These are phyloP conservation scores for Camponotus fellah DNA, from an alignment of 2,888 invertebrate species.

Conservation along the genomic window DNA sequence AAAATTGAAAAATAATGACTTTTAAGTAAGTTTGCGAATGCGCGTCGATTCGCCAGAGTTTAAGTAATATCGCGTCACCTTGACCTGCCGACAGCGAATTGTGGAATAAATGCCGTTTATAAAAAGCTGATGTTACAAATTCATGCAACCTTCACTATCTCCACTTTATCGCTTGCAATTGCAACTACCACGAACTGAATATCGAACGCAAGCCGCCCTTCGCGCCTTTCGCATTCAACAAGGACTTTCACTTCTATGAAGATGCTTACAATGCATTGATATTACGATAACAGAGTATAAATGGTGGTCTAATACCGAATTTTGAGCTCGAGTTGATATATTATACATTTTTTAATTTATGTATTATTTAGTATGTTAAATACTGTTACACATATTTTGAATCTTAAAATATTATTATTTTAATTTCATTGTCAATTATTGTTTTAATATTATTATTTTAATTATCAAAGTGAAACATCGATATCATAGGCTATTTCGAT, in stretches of 20 bases:
- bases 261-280: neutral
- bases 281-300: neutral
- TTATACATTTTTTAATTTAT: neutral
- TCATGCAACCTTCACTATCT: conserved; percentile 49
- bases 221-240: conserved; percentile 8
- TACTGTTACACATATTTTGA: neutral
- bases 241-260: conserved; percentile 21
- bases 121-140: conserved; percentile 53
- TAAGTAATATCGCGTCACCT: conserved; percentile 24
- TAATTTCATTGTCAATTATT: neutral
- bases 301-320: neutral
- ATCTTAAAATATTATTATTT: conserved; percentile 6
- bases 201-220: conserved; percentile 37
- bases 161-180: conserved; percentile 21
- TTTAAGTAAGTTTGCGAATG: conserved; percentile 22
- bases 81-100: conserved; percentile 41
- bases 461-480: neutral
- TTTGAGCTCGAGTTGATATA: neutral
- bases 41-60: conserved; percentile 14
- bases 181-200: conserved; percentile 11
- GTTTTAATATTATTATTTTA: neutral
- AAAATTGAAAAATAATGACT: neutral
- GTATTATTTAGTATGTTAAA: neutral
- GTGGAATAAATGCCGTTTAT: conserved; percentile 45
- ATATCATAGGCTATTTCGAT: neutral